phyloP scores from a whole-genome alignment of 1,140 invertebrate species.

The Drosophila mayri region DNA sequence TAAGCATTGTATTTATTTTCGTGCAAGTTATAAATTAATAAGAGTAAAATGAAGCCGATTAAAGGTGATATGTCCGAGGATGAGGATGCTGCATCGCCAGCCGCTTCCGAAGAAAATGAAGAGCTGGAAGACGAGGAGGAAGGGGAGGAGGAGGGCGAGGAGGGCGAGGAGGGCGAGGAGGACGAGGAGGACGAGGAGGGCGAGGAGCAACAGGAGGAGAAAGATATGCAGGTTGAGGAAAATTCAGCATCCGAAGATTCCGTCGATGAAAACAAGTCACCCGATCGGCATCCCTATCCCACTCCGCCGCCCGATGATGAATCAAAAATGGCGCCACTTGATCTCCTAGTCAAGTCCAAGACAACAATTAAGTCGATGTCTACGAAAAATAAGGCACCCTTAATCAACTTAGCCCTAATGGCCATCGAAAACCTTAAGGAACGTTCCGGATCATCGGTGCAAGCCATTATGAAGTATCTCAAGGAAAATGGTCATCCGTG shows the following conservation, averaged over 20 bases:
- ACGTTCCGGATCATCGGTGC: slow-evolving; percentile 44
- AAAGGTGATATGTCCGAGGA: neutral
- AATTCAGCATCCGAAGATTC: neutral
- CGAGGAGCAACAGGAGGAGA: neutral
- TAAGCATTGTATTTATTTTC: no score
- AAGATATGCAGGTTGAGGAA: neutral
- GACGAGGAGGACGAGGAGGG: neutral
- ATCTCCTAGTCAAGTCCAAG: neutral
- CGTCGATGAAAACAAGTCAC: neutral
- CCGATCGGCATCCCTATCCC: slow-evolving; percentile 28
- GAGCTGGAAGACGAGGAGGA: slow-evolving; percentile 1
- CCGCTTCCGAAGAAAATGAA: slow-evolving; percentile 3
- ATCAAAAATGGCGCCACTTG: slow-evolving; percentile 10
- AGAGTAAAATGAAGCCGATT: neutral
- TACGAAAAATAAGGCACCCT: neutral
- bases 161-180: neutral
- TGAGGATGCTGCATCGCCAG: neutral
- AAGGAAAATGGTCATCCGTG: slow-evolving; percentile 31
- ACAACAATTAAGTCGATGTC: neutral
- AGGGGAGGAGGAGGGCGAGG: neutral
- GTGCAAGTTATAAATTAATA: neutral
- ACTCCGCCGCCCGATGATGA: slow-evolving; percentile 53
- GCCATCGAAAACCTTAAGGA: slow-evolving; percentile 31
- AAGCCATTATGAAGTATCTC: slow-evolving; percentile 46
- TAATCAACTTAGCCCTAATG: neutral